Evolutionary conservation across 2,888 invertebrate genomes (phyloP).

Genomic region (Teinopalpus imperialis): DNA sequence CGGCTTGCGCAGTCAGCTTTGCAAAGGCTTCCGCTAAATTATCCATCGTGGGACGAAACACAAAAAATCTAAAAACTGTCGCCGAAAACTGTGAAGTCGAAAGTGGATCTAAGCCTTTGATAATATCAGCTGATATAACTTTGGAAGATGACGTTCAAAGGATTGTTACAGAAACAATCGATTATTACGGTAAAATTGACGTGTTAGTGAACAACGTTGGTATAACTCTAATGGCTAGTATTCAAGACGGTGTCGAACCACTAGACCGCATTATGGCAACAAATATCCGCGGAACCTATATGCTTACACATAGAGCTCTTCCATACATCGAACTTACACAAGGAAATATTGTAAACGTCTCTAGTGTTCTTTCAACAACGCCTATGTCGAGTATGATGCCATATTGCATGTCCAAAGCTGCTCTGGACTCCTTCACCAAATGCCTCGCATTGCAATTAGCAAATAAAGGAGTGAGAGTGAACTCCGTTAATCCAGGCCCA

Average conservation of each 20-base stretch:
- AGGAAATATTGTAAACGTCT: slow-evolving; percentile 62
- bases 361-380: slow-evolving; percentile 52
- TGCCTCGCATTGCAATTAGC: slow-evolving; percentile 58
- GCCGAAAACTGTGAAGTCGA: slow-evolving; percentile 48
- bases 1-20: slow-evolving; percentile 54
- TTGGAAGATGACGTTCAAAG: slow-evolving; percentile 47
- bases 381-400: slow-evolving; percentile 49
- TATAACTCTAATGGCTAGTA: slow-evolving; percentile 41
- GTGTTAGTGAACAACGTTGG: slow-evolving; percentile 65
- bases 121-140: slow-evolving; percentile 56
- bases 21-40: slow-evolving; percentile 54
- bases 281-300: slow-evolving; percentile 57
- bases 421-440: slow-evolving; percentile 62
- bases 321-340: slow-evolving; percentile 51
- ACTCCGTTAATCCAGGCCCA: slow-evolving; percentile 62
- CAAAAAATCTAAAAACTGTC: slow-evolving; percentile 49
- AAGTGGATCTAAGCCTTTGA: slow-evolving; percentile 46
- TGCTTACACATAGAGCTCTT: slow-evolving; percentile 48
- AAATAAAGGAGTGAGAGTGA: slow-evolving; percentile 57
- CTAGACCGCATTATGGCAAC: slow-evolving; percentile 56
- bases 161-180: slow-evolving; percentile 51
- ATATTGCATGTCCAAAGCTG: slow-evolving; percentile 67
- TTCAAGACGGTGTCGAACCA: slow-evolving; percentile 41
- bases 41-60: slow-evolving; percentile 55
- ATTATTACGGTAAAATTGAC: slow-evolving; percentile 50